phyloP scores from a whole-genome alignment of 2,888 invertebrate genomes.

The Chrysina gloriosa region DNA sequence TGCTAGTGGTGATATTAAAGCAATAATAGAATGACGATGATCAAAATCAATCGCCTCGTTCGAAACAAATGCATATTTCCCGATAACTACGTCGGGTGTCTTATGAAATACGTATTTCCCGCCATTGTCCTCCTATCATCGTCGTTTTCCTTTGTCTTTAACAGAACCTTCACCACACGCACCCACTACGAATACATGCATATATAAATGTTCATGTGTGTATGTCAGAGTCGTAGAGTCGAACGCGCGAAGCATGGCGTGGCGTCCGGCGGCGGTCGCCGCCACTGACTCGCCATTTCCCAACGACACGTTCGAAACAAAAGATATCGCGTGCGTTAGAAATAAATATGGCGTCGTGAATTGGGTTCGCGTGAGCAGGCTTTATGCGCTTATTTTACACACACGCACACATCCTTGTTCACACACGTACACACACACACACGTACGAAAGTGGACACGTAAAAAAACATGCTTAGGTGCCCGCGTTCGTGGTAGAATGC shows the following conservation, averaged over 20 bases:
- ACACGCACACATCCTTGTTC: not conserved
- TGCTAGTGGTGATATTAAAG: no score
- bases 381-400: slow-evolving; percentile 55
- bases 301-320: slow-evolving; percentile 65
- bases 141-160: slow-evolving; percentile 56
- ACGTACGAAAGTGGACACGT: no score
- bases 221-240: not conserved
- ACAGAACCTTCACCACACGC: slow-evolving; percentile 44
- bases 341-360: slow-evolving; percentile 66
- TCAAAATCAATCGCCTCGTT: no score
- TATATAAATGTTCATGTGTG: not conserved
- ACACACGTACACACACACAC: no score
- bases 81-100: no score
- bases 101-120: slow-evolving; percentile 46
- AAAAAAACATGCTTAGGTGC: no score
- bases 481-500: no score
- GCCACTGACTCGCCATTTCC: slow-evolving; percentile 56
- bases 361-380: slow-evolving; percentile 65
- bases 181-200: not conserved
- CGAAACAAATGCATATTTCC: no score
- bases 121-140: slow-evolving; percentile 47
- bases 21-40: no score
- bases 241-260: not conserved
- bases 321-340: slow-evolving; percentile 65
- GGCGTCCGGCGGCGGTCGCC: slow-evolving; percentile 31